A percentile compares a stretch with the other conserved stretches of the same genome.
Evolutionary conservation across 2,888 invertebrate species (phyloP).

Genomic region (Eubasilissa splendida): DNA sequence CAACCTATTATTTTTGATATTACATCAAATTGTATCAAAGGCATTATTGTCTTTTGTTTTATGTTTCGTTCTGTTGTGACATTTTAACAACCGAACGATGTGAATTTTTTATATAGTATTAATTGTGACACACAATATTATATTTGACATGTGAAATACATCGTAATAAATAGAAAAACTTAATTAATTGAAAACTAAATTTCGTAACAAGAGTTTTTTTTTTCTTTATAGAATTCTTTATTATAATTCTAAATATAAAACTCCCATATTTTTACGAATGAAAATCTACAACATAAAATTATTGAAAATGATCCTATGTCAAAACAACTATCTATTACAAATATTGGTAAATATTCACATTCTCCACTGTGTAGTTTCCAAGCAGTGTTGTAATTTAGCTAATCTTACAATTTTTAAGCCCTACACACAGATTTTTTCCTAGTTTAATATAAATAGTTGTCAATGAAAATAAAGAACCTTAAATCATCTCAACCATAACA

Average conservation of each 20-base stretch:
- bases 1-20: no score
- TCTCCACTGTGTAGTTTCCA: not conserved
- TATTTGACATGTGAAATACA: not conserved
- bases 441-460: slow-evolving; percentile 5
- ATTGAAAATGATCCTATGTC: no score
- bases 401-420: slow-evolving; percentile 5
- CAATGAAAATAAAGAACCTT: slow-evolving; percentile 18
- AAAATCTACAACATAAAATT: no score
- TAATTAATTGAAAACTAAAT: not conserved
- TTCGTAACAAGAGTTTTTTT: no score
- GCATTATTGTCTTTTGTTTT: no score
- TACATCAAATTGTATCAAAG: no score
- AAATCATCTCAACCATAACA: slow-evolving; percentile 26
- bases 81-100: no score
- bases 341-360: slow-evolving; percentile 2
- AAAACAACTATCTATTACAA: not conserved
- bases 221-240: no score
- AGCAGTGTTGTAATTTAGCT: slow-evolving; percentile 20
- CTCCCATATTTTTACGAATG: no score
- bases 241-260: no score
- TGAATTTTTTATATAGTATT: not conserved
- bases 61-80: no score
- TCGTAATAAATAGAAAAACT: slow-evolving; percentile 6
- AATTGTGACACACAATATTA: slow-evolving; percentile 1
- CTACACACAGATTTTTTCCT: not conserved